These are phyloP conservation scores for Synaphobranchus kaupii DNA, from an alignment of 2,797 vertebrate species.

Conservation along the genomic window DNA sequence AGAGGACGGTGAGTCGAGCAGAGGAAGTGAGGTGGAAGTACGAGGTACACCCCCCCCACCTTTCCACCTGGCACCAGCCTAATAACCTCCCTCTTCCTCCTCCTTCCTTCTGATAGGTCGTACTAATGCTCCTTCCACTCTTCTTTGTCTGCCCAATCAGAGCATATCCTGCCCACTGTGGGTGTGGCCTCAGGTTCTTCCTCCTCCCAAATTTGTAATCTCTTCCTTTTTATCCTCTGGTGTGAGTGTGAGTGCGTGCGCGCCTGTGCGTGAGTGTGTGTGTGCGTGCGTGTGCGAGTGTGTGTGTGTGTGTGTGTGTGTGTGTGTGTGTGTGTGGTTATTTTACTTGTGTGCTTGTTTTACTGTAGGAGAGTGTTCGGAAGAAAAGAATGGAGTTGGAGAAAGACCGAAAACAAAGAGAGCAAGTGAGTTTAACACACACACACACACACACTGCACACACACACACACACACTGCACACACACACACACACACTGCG, in stretches of 20 bases:
- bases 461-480: constrained; percentile 5
- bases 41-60: constrained; percentile 74
- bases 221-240: neutral
- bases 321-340: neutral
- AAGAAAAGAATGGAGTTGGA: constrained; percentile 85
- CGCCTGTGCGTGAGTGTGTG: neutral
- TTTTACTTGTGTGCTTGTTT: neutral
- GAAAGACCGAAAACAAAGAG: constrained; percentile 85
- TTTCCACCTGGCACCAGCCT: constrained; percentile 41
- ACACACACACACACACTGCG: no score
- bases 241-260: neutral
- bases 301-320: neutral
- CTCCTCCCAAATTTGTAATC: constrained; percentile 33
- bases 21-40: constrained; percentile 86
- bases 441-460: neutral
- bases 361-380: constrained; percentile 80
- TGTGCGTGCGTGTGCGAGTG: neutral
- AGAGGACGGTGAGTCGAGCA: constrained; percentile 83
- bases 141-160: constrained; percentile 36
- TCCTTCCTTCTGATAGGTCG: constrained; percentile 32
- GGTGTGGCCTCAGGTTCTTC: constrained; percentile 27
- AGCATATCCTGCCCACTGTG: constrained; percentile 57
- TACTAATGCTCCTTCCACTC: constrained; percentile 45
- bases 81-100: constrained; percentile 33
- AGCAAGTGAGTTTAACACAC: constrained; percentile 77